These are phyloP conservation scores for Chromobotia macracanthus DNA, from an alignment of 2,797 vertebrate genomes.

Conservation along the genomic window DNA sequence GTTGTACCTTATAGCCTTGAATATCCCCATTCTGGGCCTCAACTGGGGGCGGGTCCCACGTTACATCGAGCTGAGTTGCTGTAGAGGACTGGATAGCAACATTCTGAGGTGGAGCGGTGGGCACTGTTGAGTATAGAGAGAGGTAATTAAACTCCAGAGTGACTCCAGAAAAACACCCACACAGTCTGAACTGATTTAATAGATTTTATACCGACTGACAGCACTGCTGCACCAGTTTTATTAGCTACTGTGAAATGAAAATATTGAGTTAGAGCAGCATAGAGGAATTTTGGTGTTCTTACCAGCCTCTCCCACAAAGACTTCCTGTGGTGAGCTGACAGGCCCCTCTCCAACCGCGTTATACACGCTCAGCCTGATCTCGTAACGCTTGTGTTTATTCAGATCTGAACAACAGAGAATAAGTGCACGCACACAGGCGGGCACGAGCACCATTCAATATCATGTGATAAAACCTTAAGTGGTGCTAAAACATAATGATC, in stretches of 20 bases:
- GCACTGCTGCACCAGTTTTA: slow-evolving; percentile 1
- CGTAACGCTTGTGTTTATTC: slow-evolving; percentile 88
- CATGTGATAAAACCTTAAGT: slow-evolving; percentile 27
- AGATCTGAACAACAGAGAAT: slow-evolving; percentile 79
- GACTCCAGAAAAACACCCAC: background rate
- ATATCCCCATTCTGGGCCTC: slow-evolving; percentile 94
- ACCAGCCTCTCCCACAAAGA: slow-evolving; percentile 97
- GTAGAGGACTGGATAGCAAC: slow-evolving; percentile 85
- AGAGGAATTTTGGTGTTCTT: slow-evolving; percentile 51
- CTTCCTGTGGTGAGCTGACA: slow-evolving; percentile 88
- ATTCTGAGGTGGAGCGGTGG: slow-evolving; percentile 85
- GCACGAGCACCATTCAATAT: slow-evolving; percentile 44
- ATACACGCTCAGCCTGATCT: slow-evolving; percentile 94
- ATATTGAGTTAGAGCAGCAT: slow-evolving; percentile 20
- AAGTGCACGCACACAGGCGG: slow-evolving; percentile 40
- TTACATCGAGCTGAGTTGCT: slow-evolving; percentile 93
- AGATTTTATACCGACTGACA: slow-evolving; percentile 1
- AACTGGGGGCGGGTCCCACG: slow-evolving; percentile 88
- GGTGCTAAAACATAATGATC: slow-evolving; percentile 42
- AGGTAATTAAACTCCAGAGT: background rate
- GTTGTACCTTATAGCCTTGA: slow-evolving; percentile 93
- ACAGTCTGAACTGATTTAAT: slow-evolving; percentile 23
- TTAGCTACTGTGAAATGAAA: slow-evolving; percentile 3
- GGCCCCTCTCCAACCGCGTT: slow-evolving; percentile 93
- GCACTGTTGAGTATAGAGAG: slow-evolving; percentile 75